Evolutionary conservation across 2,888 invertebrate genomes (phyloP).

Genomic region (Caenorhabditis sp.): DNA sequence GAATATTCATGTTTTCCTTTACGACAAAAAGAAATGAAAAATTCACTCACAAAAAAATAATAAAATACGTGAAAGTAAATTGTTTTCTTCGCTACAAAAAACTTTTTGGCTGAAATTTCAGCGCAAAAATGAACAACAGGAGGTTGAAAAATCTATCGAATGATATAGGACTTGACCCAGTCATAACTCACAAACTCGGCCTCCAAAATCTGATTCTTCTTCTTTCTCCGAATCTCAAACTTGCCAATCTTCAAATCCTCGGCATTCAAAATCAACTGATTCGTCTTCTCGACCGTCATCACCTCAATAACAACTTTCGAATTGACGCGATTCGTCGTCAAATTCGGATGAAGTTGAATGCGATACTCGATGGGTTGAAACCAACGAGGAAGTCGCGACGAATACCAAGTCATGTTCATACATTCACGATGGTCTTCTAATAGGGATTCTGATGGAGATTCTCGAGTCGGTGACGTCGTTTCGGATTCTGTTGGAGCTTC

Average conservation of each 20-base stretch:
- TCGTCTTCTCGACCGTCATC: background rate
- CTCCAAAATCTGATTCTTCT: constrained; percentile 11
- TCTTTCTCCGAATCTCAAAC: constrained; percentile 12
- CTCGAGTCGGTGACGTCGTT: background rate
- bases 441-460: too few species aligned
- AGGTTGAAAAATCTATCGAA: background rate
- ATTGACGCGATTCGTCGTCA: constrained; percentile 37
- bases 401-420: constrained; percentile 69
- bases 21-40: too few species aligned
- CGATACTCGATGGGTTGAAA: constrained; percentile 66
- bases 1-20: too few species aligned
- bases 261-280: constrained; percentile 20
- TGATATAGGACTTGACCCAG: too few species aligned
- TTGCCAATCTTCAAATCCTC: constrained; percentile 15
- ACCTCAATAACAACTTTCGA: background rate
- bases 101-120: too few species aligned
- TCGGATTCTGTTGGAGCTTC: background rate
- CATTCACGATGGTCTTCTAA: constrained; percentile 25
- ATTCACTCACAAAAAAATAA: too few species aligned
- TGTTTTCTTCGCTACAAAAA: too few species aligned
- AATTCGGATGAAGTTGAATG: constrained; percentile 56
- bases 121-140: too few species aligned
- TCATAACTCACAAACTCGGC: constrained; percentile 40
- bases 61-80: too few species aligned
- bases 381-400: constrained; percentile 68